Base-by-base conservation (phyloP, 2,888 invertebrate species). In the Stomorhina lunata region DNA sequence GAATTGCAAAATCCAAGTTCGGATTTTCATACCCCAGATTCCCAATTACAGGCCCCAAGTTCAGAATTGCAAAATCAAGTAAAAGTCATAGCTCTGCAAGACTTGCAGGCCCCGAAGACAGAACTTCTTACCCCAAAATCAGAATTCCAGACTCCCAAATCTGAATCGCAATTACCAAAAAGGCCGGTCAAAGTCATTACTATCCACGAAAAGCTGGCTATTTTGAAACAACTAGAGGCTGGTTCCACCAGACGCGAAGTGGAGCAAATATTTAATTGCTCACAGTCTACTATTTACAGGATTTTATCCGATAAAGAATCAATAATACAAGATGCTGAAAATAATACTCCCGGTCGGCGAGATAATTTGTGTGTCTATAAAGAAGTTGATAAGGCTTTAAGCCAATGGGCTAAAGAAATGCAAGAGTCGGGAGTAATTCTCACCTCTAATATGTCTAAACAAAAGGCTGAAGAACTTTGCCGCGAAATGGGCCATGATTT, bases 401-500 rank as follows among this genome's bases (percentile, higher is more conserved):
- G 63, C 0, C 32, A 12, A 10, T 82, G 81, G 81, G 81, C 81
- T n/a, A 48, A 65, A 7, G 69, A 75, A 65, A 69, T 78, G 72
- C 65, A 69, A 32, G 37, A 17, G 1, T 20, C 50, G 2, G 37
- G 59, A 45, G 22, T 7, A 3, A 10, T 50, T 27, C 69, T 82
- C 17, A 82, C 81, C 0, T 22, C 69, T 0, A n/a, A 34, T 22
- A 40, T 65, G 34, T 69, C 69, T 25, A 73, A 75, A 20, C 25
- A 75, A 15, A 82, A 79, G 32, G 81, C 78, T 0, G 59, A 69
- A 17, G 73, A 75, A 10, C 12, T 82, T 0, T 27, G 50, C 9
- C 20, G 32, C 25, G 69, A 57, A 22, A 69, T 75, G 48, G 81
- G 81, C 1, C 43, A 45, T 29, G 48, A 53, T 5, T 37, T 69